phyloP scores from a whole-genome alignment of 2,888 invertebrate genomes.

The Heteropelma amictum region DNA sequence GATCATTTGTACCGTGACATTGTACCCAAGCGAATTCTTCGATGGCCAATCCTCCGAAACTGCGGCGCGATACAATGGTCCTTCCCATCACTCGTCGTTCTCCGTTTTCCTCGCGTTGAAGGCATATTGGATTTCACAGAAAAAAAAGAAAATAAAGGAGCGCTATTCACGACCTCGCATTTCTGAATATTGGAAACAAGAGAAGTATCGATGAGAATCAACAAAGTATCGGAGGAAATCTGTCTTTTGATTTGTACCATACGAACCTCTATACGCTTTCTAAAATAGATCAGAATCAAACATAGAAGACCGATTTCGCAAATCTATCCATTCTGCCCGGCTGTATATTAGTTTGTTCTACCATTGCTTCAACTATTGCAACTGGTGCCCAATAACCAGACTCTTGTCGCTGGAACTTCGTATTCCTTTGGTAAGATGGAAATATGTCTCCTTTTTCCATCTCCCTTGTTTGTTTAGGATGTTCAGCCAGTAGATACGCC shows the following conservation, averaged over 20 bases:
- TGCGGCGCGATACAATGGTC: constrained; percentile 6
- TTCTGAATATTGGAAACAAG: background rate
- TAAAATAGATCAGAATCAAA: no score
- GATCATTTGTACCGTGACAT: constrained; percentile 71
- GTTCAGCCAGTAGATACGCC: no score
- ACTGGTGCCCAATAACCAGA: background rate
- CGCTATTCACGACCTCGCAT: constrained; percentile 6
- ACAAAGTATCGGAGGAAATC: no score
- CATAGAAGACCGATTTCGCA: no score
- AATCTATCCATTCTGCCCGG: background rate
- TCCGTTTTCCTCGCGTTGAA: constrained; percentile 15
- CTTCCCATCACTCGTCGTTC: constrained; percentile 4
- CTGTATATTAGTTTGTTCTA: background rate
- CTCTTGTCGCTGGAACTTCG: background rate
- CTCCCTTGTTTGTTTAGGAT: no score
- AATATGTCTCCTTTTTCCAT: no score
- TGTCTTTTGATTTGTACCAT: no score
- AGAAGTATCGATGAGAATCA: no score
- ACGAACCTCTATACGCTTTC: no score
- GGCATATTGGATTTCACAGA: constrained; percentile 21
- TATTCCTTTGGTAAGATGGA: background rate
- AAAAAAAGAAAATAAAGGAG: background rate
- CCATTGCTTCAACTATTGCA: background rate
- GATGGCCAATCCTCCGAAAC: constrained; percentile 29
- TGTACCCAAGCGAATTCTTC: constrained; percentile 67